phyloP scores from a whole-genome alignment of 2,797 vertebrate species.

The Bryconaethiops microstoma region DNA sequence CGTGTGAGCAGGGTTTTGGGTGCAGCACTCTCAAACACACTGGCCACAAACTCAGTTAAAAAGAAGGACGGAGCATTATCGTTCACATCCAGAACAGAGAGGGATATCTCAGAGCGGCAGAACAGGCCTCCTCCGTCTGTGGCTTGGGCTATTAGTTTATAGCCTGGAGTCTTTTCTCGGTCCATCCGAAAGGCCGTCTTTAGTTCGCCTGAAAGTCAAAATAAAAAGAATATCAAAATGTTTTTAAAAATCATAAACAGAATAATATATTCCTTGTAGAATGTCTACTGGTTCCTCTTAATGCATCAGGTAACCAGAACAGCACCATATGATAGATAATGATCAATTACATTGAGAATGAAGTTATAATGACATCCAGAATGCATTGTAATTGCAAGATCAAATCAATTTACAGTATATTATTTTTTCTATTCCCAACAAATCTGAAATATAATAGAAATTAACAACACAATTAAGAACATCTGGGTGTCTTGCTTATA shows the following conservation, averaged over 20 bases:
- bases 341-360: no score
- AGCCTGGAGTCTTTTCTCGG: constrained; percentile 84
- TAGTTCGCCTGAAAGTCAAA: constrained; percentile 84
- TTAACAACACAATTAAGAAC: no score
- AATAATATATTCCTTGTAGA: background rate
- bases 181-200: constrained; percentile 87
- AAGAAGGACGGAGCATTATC: constrained; percentile 93
- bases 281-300: background rate
- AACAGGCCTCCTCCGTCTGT: constrained; percentile 92
- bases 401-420: no score
- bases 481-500: background rate
- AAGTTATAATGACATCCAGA: no score
- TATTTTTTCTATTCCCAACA: no score
- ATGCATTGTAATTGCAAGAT: no score
- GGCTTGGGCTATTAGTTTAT: constrained; percentile 88
- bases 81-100: constrained; percentile 91
- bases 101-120: constrained; percentile 87
- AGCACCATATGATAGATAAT: background rate
- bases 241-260: background rate
- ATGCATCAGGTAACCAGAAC: background rate
- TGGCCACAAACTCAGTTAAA: constrained; percentile 83
- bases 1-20: constrained; percentile 88
- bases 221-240: background rate
- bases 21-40: constrained; percentile 90
- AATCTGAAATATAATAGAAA: no score